A percentile compares a stretch with the other conserved stretches of the same genome.
Evolutionary conservation across 2,888 invertebrate species (phyloP).

Genomic region (Brachyptera risi): DNA sequence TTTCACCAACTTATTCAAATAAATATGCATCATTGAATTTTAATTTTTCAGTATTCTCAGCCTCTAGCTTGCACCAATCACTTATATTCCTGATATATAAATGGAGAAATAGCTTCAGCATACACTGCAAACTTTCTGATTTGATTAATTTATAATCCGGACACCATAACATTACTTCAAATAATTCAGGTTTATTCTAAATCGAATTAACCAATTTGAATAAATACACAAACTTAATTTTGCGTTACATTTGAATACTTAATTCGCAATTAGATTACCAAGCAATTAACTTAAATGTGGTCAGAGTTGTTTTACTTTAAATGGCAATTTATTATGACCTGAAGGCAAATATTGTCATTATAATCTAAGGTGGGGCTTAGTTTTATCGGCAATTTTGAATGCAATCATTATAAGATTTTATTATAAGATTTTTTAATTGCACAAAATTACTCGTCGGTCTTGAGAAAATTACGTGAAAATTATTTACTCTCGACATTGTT

Average conservation of each 20-base stretch:
- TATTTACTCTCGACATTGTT: not conserved
- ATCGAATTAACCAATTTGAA: not conserved
- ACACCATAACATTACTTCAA: no score
- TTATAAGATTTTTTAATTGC: constrained; percentile 16
- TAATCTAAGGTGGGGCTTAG: constrained; percentile 8
- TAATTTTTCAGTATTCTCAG: no score
- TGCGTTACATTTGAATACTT: not conserved
- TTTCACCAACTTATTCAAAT: no score
- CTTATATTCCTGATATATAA: no score
- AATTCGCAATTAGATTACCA: not conserved
- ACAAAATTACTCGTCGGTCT: not conserved
- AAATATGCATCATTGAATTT: no score
- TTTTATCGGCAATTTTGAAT: constrained; percentile 14
- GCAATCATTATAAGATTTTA: constrained; percentile 15
- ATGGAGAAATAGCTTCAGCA: no score
- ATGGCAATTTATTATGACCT: not conserved
- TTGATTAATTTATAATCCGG: no score
- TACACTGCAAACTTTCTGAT: no score
- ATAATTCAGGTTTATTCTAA: not conserved
- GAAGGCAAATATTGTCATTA: not conserved
- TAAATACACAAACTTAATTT: not conserved
- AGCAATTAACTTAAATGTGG: not conserved
- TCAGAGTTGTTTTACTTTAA: not conserved
- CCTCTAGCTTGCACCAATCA: no score
- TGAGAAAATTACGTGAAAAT: constrained; percentile 7